Evolutionary conservation across 2,888 invertebrate species (phyloP).

Genomic region (Acanthosepion lycidas): DNA sequence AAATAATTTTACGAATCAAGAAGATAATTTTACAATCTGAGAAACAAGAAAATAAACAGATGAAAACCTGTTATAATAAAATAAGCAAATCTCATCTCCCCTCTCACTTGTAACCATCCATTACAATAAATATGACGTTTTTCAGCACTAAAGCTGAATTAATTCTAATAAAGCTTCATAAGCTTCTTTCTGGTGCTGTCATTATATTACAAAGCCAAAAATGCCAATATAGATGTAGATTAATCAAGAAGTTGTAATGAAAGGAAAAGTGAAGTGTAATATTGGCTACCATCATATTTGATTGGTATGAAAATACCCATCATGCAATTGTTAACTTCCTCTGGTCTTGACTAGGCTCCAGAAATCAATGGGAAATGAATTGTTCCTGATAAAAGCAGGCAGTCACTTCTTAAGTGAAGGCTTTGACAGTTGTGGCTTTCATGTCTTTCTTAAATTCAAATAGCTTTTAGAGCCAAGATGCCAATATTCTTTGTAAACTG

Average conservation of each 20-base stretch:
- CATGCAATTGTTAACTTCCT: background rate
- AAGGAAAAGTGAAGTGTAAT: background rate
- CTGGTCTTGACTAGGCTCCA: background rate
- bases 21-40: no score
- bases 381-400: background rate
- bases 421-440: background rate
- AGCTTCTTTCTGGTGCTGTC: no score
- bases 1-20: no score
- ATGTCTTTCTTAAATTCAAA: background rate
- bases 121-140: no score
- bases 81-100: no score
- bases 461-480: background rate
- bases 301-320: background rate
- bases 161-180: no score
- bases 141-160: no score
- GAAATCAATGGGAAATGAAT: constrained; percentile 18
- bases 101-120: no score
- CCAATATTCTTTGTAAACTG: background rate
- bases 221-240: no score
- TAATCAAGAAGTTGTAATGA: background rate
- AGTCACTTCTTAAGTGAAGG: background rate
- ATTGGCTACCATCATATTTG: background rate
- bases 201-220: no score
- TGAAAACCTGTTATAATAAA: no score
- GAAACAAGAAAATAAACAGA: no score